Percentiles rank a stretch among this genome's conserved stretches.
phyloP scores from a whole-genome alignment of 2,888 invertebrate species.

The Ophion obscuratus region DNA sequence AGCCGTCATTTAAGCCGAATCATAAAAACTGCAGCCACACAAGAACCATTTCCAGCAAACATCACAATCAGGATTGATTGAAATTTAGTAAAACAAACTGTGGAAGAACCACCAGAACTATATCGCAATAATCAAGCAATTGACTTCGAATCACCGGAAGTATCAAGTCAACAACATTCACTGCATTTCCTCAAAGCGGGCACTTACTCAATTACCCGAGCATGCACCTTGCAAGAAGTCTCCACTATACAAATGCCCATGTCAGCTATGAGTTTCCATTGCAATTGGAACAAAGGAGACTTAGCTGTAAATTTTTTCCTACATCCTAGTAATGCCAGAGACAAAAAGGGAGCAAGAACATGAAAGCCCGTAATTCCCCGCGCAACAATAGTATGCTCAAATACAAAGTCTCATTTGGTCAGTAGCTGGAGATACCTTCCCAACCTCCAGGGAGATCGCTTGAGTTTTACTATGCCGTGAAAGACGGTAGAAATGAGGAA shows the following conservation, averaged over 20 bases:
- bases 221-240: background rate
- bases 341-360: background rate
- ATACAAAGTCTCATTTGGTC: constrained; percentile 23
- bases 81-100: background rate
- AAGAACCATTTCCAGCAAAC: no score
- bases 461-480: constrained; percentile 2
- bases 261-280: background rate
- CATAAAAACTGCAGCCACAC: no score
- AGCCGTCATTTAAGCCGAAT: no score
- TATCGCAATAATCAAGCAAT: background rate
- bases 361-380: constrained; percentile 1
- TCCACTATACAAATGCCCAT: background rate
- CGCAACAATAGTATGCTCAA: constrained; percentile 7
- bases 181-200: background rate
- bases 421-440: background rate
- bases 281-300: constrained; percentile 1
- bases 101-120: background rate
- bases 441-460: constrained; percentile 4
- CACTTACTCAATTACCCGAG: constrained; percentile 2
- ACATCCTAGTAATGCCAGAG: background rate
- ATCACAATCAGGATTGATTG: background rate
- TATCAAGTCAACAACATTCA: background rate
- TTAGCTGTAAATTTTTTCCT: background rate
- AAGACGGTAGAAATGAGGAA: constrained; percentile 18
- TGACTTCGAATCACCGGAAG: background rate